phyloP scores from a whole-genome alignment of 2,113 vertebrate genomes.

The Saimiri boliviensis region DNA sequence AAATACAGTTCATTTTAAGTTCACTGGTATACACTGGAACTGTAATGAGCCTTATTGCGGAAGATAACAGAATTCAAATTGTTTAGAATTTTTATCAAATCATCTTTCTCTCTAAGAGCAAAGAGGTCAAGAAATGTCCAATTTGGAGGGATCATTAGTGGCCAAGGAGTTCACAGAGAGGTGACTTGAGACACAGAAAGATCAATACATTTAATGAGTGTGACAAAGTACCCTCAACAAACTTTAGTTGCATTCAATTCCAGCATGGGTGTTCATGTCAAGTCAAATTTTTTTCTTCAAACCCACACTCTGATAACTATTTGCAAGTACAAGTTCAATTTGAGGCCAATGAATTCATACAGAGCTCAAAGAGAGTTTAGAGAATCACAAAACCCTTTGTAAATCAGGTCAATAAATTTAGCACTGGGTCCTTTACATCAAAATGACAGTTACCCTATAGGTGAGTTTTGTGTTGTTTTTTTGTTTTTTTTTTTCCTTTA shows the following conservation, averaged over 20 bases:
- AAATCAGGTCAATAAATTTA: slow-evolving; percentile 72
- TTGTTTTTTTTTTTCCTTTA: slow-evolving; percentile 8
- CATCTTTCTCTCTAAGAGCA: slow-evolving; percentile 21
- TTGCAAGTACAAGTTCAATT: slow-evolving; percentile 64
- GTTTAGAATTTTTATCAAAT: slow-evolving; percentile 56
- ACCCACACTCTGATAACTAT: slow-evolving; percentile 42
- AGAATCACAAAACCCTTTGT: slow-evolving; percentile 59
- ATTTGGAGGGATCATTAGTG: slow-evolving; percentile 33
- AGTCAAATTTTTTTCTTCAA: slow-evolving; percentile 35
- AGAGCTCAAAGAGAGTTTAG: slow-evolving; percentile 51
- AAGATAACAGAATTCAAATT: slow-evolving; percentile 50
- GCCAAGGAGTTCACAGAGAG: slow-evolving; percentile 42
- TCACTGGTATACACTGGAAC: background rate
- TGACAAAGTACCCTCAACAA: slow-evolving; percentile 23
- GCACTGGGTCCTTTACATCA: background rate
- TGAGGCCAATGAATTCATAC: slow-evolving; percentile 64
- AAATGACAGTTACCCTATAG: slow-evolving; percentile 21
- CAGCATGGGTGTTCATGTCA: background rate
- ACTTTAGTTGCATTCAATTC: slow-evolving; percentile 32
- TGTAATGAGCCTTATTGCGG: background rate
- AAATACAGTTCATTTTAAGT: slow-evolving; percentile 53
- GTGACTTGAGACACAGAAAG: slow-evolving; percentile 35
- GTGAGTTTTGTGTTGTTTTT: too few relatives aligned
- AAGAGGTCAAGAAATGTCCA: slow-evolving; percentile 58
- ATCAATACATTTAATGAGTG: slow-evolving; percentile 39